Evolutionary conservation across 2,797 vertebrate genomes (phyloP).

Genomic region (Rhyacichthys aspro): DNA sequence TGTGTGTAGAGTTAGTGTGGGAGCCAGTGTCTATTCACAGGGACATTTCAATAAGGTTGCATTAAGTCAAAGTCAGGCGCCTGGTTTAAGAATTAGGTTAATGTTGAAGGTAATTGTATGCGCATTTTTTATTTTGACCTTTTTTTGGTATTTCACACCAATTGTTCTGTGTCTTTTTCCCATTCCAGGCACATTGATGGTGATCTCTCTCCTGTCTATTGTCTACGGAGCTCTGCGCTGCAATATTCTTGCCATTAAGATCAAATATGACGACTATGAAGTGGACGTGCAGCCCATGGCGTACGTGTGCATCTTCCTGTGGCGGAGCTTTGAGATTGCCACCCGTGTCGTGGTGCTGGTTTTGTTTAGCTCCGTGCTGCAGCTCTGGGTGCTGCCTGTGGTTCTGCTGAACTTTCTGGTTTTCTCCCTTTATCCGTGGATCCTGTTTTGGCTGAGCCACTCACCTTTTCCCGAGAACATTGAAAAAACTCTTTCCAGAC

Average conservation of each 20-base stretch:
- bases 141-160: constrained; percentile 44
- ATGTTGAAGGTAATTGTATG: constrained; percentile 14
- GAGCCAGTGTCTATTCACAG: constrained; percentile 14
- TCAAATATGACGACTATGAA: constrained; percentile 95
- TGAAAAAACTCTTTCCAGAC: constrained; percentile 90
- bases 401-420: constrained; percentile 88
- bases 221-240: constrained; percentile 96
- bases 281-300: constrained; percentile 87
- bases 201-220: constrained; percentile 93
- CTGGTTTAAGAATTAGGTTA: constrained; percentile 33
- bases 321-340: constrained; percentile 96
- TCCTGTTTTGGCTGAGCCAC: constrained; percentile 91
- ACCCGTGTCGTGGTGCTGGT: constrained; percentile 91
- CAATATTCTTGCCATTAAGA: constrained; percentile 98
- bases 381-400: constrained; percentile 88
- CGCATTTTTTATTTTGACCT: constrained; percentile 19
- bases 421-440: constrained; percentile 94
- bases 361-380: constrained; percentile 93
- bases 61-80: constrained; percentile 39
- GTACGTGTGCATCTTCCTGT: constrained; percentile 94
- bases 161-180: constrained; percentile 19
- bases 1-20: constrained; percentile 3
- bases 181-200: constrained; percentile 88
- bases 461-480: constrained; percentile 95
- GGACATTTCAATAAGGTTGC: constrained; percentile 39